These are phyloP conservation scores for Nettapus auritus DNA, from an alignment of 2,113 vertebrate species.

Conservation along the genomic window DNA sequence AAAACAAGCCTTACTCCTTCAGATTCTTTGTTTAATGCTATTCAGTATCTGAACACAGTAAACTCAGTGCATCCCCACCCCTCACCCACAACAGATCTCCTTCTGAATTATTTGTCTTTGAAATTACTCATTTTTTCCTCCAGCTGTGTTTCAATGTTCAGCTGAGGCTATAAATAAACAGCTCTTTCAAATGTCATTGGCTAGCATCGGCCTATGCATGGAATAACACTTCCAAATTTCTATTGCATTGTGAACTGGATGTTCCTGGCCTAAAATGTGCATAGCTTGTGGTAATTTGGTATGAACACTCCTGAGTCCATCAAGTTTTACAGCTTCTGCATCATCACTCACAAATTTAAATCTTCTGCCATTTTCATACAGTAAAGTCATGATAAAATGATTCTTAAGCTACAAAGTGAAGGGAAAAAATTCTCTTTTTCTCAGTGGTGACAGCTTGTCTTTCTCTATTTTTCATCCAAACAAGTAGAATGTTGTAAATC, in stretches of 20 bases:
- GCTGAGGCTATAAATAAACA: constrained; percentile 38
- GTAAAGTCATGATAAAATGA: constrained; percentile 56
- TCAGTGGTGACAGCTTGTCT: constrained; percentile 69
- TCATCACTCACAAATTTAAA: constrained; percentile 51
- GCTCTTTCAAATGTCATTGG: constrained; percentile 58
- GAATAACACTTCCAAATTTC: not conserved
- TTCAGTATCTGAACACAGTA: constrained; percentile 24
- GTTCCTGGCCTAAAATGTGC: not conserved
- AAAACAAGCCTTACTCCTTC: not conserved
- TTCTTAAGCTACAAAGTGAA: constrained; percentile 45
- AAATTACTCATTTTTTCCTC: constrained; percentile 54
- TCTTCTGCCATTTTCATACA: constrained; percentile 42
- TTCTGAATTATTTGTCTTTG: constrained; percentile 57
- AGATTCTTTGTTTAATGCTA: constrained; percentile 27
- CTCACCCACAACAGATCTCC: not conserved
- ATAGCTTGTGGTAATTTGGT: not conserved
- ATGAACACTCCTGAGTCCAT: not conserved
- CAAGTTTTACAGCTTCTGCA: constrained; percentile 18
- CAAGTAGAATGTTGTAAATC: constrained; percentile 77
- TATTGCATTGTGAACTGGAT: constrained; percentile 17
- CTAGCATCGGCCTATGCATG: constrained; percentile 37
- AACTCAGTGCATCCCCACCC: not conserved
- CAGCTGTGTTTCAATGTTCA: constrained; percentile 35
- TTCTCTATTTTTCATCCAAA: constrained; percentile 78
- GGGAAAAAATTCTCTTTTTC: constrained; percentile 19